phyloP scores from a whole-genome alignment of 1,140 invertebrate species.

The Brachionus calyciflorus region DNA sequence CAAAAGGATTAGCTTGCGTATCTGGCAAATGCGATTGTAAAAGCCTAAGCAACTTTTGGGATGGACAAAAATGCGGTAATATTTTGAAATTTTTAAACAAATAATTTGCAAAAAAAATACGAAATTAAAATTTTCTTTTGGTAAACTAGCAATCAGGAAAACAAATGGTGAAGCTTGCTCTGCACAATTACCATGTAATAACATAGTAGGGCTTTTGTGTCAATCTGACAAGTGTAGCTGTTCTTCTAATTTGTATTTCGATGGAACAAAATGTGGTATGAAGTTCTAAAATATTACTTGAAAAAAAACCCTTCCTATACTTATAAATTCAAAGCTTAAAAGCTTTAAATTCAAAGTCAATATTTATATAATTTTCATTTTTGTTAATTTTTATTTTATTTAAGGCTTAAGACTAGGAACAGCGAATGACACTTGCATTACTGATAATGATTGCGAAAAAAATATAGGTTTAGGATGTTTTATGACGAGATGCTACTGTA shows the following conservation, averaged over 20 bases:
- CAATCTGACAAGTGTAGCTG: background rate
- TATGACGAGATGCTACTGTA: background rate
- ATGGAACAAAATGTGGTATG: conserved; percentile 24
- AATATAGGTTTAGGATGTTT: background rate
- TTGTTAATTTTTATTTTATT: too few species aligned
- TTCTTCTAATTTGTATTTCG: background rate
- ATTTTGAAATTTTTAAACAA: background rate
- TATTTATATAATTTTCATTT: too few species aligned
- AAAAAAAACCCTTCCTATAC: too few species aligned
- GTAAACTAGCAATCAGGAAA: too few species aligned
- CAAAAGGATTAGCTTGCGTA: background rate
- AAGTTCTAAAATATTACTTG: background rate
- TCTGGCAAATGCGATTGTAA: background rate
- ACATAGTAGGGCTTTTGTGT: background rate
- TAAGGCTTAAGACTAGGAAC: too few species aligned
- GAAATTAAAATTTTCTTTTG: too few species aligned
- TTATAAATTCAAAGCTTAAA: too few species aligned
- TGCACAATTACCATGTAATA: background rate
- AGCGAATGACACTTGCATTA: too few species aligned
- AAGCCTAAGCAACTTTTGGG: background rate
- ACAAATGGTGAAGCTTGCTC: too few species aligned
- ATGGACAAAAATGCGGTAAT: background rate
- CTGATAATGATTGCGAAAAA: too few species aligned
- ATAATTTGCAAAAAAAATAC: too few species aligned
- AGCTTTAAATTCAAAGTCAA: too few species aligned